These are phyloP conservation scores for Drosophila ercepeae DNA, from an alignment of 1,140 invertebrate genomes.

Conservation along the genomic window DNA sequence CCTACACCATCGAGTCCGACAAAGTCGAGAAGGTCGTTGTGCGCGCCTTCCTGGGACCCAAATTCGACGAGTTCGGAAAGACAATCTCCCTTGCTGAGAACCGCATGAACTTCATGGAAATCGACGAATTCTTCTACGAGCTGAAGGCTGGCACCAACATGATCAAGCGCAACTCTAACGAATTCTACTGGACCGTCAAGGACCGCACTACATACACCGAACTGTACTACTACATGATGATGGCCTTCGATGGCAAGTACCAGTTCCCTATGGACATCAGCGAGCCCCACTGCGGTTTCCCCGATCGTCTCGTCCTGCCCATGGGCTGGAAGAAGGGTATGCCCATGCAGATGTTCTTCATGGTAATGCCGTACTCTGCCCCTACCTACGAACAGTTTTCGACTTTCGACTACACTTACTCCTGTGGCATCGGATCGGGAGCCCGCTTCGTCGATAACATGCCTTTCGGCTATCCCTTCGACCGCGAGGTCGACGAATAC, in stretches of 20 bases:
- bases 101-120: slow-evolving; percentile 85
- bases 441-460: slow-evolving; percentile 62
- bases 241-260: slow-evolving; percentile 81
- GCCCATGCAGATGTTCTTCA: slow-evolving; percentile 85
- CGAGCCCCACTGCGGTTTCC: slow-evolving; percentile 77
- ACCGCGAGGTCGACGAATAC: slow-evolving; percentile 83
- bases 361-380: slow-evolving; percentile 82
- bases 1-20: slow-evolving; percentile 84
- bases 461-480: slow-evolving; percentile 84
- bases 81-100: slow-evolving; percentile 85
- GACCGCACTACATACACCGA: slow-evolving; percentile 83
- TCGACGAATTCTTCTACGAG: slow-evolving; percentile 85
- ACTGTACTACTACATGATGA: slow-evolving; percentile 83
- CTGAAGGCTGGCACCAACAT: slow-evolving; percentile 84
- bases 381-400: slow-evolving; percentile 69
- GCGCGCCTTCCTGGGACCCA: slow-evolving; percentile 75
- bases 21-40: slow-evolving; percentile 75
- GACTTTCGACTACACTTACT: slow-evolving; percentile 66
- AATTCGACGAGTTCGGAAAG: slow-evolving; percentile 84
- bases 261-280: slow-evolving; percentile 69
- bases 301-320: slow-evolving; percentile 85
- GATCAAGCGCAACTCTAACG: slow-evolving; percentile 84
- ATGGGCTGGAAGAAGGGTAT: slow-evolving; percentile 85
- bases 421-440: slow-evolving; percentile 74
- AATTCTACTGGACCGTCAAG: slow-evolving; percentile 81